A percentile compares a stretch with the other conserved stretches of the same genome.
phyloP scores from a whole-genome alignment of 2,888 invertebrate genomes.

The Panopea generosa region DNA sequence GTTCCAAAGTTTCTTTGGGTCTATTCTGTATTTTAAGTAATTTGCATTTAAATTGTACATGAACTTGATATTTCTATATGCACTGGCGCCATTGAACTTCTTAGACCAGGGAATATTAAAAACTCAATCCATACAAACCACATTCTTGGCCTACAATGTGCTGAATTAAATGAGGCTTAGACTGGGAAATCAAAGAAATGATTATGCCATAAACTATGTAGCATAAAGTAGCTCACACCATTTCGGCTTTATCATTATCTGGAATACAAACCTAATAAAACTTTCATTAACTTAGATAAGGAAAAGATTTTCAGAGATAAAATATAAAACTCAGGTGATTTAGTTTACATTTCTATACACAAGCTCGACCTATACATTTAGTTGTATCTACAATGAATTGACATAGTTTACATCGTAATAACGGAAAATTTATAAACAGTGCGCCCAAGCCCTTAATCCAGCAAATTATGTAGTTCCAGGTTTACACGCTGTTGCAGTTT shows the following conservation, averaged over 20 bases:
- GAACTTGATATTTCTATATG: too few relatives aligned
- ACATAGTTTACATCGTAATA: constrained; percentile 21
- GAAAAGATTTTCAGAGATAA: neutral
- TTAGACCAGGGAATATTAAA: too few relatives aligned
- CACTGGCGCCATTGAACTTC: too few relatives aligned
- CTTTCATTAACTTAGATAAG: neutral
- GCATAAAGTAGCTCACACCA: neutral
- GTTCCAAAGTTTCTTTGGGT: too few relatives aligned
- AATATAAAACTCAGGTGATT: neutral
- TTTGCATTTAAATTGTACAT: too few relatives aligned
- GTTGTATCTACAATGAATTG: neutral
- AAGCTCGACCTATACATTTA: neutral
- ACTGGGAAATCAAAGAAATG: too few relatives aligned
- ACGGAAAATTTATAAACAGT: constrained; percentile 8
- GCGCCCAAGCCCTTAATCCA: neutral
- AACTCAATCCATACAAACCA: too few relatives aligned
- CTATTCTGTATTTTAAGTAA: too few relatives aligned
- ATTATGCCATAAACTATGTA: too few relatives aligned
- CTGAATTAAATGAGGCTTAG: too few relatives aligned
- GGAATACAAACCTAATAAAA: neutral
- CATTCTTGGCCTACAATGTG: too few relatives aligned
- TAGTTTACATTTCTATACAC: neutral
- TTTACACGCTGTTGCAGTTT: constrained; percentile 18
- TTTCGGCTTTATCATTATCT: too few relatives aligned
- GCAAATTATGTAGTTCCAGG: constrained; percentile 13